Conservation (phyloP, 2,797 vertebrate species). For the Sphenodon punctatus region DNA sequence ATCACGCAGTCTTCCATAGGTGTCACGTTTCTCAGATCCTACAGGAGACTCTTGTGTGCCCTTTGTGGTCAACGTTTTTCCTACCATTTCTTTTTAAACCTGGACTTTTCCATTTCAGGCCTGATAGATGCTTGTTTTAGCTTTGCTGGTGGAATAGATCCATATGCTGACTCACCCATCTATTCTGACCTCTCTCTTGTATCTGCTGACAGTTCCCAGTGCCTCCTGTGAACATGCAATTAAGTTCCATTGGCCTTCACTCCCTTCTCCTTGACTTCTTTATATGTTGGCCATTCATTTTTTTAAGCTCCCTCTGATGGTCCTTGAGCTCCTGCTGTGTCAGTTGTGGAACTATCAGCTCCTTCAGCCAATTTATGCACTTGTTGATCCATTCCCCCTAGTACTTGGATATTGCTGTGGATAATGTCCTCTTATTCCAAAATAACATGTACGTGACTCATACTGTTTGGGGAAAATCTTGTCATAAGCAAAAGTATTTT, state of each 20-base stretch:
- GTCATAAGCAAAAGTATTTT: neutral
- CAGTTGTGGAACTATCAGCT: neutral
- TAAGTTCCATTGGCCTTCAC: neutral
- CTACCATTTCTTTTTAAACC: neutral
- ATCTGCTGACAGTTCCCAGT: neutral
- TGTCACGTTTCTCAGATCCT: neutral
- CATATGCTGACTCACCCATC: constrained; percentile 41
- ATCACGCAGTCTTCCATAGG: accelerated
- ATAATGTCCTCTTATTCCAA: neutral
- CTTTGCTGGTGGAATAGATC: constrained; percentile 1
- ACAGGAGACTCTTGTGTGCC: too few species aligned
- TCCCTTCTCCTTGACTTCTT: neutral
- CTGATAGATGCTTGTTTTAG: constrained; percentile 10
- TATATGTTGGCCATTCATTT: neutral
- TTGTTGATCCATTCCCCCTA: neutral
- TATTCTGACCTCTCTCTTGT: neutral
- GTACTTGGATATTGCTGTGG: neutral
- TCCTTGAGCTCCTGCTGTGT: neutral
- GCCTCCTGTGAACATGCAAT: neutral
- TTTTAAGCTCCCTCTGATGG: neutral
- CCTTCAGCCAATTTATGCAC: neutral
- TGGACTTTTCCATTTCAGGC: neutral
- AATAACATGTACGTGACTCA: neutral
- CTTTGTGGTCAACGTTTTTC: neutral
- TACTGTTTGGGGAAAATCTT: neutral